Conservation (phyloP, 23 tunicate genomes). For the Styela clava region DNA sequence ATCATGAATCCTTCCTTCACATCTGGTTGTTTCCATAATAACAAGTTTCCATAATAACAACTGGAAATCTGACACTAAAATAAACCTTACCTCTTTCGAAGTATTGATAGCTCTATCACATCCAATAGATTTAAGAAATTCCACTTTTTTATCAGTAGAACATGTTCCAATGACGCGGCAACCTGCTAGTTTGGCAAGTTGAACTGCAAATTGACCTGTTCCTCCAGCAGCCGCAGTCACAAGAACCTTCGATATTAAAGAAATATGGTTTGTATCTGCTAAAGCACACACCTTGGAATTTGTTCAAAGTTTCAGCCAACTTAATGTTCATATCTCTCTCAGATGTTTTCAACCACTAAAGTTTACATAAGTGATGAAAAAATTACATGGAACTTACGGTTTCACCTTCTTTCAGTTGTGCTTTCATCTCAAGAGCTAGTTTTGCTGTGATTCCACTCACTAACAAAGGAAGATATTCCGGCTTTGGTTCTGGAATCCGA, state of each 20-base stretch:
- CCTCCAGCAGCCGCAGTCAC: slow-evolving; percentile 99
- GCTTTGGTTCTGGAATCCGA: slow-evolving; percentile 40
- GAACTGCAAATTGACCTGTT: slow-evolving; percentile 99
- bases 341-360: too few relatives aligned
- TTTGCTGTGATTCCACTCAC: slow-evolving; percentile 97
- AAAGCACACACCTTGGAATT: slow-evolving; percentile 1
- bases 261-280: not conserved
- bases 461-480: slow-evolving; percentile 70
- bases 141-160: slow-evolving; percentile 64
- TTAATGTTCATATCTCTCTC: too few relatives aligned
- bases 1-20: too few relatives aligned
- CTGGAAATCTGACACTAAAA: too few relatives aligned
- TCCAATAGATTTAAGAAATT: slow-evolving; percentile 92
- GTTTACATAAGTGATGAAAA: not conserved
- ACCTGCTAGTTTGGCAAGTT: slow-evolving; percentile 92
- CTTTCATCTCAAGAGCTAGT: slow-evolving; percentile 58
- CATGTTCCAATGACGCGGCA: slow-evolving; percentile 98
- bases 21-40: not conserved
- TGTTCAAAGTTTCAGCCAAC: not conserved
- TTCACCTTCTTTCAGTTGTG: slow-evolving; percentile 51
- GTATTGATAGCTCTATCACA: slow-evolving; percentile 80
- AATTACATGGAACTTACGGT: slow-evolving; percentile 33
- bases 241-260: slow-evolving; percentile 38
- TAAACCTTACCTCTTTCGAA: slow-evolving; percentile 60
- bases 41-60: too few relatives aligned